A percentile compares a stretch with the other conserved stretches of the same genome.
Evolutionary conservation across 2,113 vertebrate species (phyloP).

Genomic region (Monopterus albus): DNA sequence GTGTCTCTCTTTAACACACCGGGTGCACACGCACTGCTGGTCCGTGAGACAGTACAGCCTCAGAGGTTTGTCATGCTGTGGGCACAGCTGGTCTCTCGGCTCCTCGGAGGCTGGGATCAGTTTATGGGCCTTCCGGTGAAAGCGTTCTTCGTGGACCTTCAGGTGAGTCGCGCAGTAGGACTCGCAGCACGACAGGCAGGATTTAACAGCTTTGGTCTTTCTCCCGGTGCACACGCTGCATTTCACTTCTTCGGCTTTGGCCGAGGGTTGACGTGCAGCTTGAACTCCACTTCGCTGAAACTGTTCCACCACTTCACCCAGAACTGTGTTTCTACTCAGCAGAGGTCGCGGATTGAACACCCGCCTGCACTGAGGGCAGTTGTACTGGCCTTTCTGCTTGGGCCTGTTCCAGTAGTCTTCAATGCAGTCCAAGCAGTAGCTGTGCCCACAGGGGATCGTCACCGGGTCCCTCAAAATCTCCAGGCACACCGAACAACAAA

Average conservation of each 20-base stretch:
- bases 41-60: slow-evolving; percentile 79
- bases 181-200: slow-evolving; percentile 89
- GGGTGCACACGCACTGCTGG: slow-evolving; percentile 76
- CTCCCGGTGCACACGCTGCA: slow-evolving; percentile 89
- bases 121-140: slow-evolving; percentile 84
- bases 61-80: slow-evolving; percentile 71
- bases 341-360: slow-evolving; percentile 77
- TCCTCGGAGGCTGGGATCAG: slow-evolving; percentile 75
- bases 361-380: slow-evolving; percentile 82
- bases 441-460: slow-evolving; percentile 87
- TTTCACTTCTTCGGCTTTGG: slow-evolving; percentile 63
- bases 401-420: slow-evolving; percentile 82
- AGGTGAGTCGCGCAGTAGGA: slow-evolving; percentile 92
- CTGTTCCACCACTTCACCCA: slow-evolving; percentile 77
- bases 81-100: slow-evolving; percentile 75
- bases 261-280: not conserved
- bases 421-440: slow-evolving; percentile 86
- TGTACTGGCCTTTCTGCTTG: slow-evolving; percentile 69
- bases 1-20: slow-evolving; percentile 79
- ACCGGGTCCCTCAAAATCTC: slow-evolving; percentile 79
- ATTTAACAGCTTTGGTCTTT: slow-evolving; percentile 88
- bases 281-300: slow-evolving; percentile 48
- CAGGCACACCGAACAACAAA: slow-evolving; percentile 83
- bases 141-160: slow-evolving; percentile 87
- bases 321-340: slow-evolving; percentile 79